These are phyloP conservation scores for Scolopax rusticola DNA, from an alignment of 2,797 vertebrate genomes.

Conservation along the genomic window DNA sequence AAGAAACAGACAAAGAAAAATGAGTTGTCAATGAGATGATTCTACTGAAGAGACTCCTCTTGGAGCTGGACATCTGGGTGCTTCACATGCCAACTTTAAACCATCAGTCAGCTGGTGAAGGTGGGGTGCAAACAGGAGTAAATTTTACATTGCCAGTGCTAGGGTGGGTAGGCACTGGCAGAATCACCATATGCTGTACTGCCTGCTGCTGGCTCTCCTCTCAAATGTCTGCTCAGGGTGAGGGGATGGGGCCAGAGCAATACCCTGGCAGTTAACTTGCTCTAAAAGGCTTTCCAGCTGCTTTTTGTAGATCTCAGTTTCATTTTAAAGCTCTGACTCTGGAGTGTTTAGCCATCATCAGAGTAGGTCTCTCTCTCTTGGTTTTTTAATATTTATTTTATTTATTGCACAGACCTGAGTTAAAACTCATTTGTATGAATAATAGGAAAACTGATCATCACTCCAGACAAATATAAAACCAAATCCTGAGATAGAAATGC, in stretches of 20 bases:
- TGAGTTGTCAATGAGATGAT: constrained; percentile 67
- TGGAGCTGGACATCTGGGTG: constrained; percentile 68
- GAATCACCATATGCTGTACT: not conserved
- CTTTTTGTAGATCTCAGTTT: not conserved
- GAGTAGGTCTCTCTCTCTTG: not conserved
- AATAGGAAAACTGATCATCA: not conserved
- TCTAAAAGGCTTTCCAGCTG: not conserved
- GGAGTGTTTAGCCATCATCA: not conserved
- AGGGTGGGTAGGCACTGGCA: not conserved
- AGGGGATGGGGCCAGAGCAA: not conserved
- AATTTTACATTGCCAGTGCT: not conserved
- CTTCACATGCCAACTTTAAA: constrained; percentile 58
- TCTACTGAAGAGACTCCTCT: constrained; percentile 70
- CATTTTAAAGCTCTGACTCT: not conserved
- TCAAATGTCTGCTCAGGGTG: not conserved
- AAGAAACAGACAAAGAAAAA: constrained; percentile 74
- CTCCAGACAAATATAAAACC: not conserved
- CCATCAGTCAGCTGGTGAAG: not conserved
- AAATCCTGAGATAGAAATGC: not conserved
- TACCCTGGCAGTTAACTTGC: not conserved
- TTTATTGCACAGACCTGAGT: not conserved
- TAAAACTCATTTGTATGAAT: not conserved
- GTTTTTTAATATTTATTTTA: not conserved
- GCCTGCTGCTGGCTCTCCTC: not conserved
- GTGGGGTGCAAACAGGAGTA: not conserved